Evolutionary conservation across 2,113 vertebrate species (phyloP).

Genomic region (Pampusana beccarii): DNA sequence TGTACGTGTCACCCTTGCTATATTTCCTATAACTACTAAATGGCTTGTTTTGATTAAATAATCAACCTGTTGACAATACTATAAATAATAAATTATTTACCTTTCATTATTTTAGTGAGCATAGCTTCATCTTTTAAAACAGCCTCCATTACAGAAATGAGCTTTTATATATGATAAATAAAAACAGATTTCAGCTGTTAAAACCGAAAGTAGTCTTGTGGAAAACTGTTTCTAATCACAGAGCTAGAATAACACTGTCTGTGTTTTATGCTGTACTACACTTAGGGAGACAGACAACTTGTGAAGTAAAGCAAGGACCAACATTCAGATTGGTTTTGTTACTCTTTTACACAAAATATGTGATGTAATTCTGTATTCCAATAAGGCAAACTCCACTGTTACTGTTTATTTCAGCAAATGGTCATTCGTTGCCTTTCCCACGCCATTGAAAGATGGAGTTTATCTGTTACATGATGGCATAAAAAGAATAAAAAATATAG

Average conservation of each 20-base stretch:
- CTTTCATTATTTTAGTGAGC: constrained; percentile 35
- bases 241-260: background rate
- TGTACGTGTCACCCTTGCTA: background rate
- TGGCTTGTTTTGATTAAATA: constrained; percentile 31
- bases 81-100: constrained; percentile 25
- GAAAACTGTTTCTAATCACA: constrained; percentile 12
- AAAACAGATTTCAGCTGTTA: constrained; percentile 8
- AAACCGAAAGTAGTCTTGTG: background rate
- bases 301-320: background rate
- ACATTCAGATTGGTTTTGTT: background rate
- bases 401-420: background rate
- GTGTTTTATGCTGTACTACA: background rate
- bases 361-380: background rate
- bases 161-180: constrained; percentile 13
- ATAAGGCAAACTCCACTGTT: background rate
- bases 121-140: constrained; percentile 50
- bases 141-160: constrained; percentile 25
- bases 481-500: background rate
- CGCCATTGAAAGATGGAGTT: background rate
- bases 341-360: background rate
- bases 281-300: background rate
- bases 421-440: background rate
- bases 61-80: background rate
- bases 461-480: background rate
- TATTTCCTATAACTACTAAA: constrained; percentile 40